Evolutionary conservation across 2,888 invertebrate genomes (phyloP), one percentile per base, ranked within the genome.

Genomic region (Octodonta nipae): DNA sequence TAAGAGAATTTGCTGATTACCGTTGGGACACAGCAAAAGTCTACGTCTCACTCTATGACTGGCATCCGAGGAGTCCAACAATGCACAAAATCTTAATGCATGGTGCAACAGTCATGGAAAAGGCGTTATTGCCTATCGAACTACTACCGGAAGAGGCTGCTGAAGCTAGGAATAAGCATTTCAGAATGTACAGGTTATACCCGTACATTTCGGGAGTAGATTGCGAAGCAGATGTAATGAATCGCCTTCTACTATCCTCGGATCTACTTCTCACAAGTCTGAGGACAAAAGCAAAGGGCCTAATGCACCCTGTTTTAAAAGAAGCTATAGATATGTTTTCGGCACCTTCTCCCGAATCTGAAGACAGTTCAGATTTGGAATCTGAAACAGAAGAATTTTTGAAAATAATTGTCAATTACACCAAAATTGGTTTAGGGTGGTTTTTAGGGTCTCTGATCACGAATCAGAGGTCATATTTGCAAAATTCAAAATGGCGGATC

Each of bases 1-100:
- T 37, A 30, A 45, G 43, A 46, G 34, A 39, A 32, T 48, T 40
- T 28, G 11, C 12, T 24, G 13, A 28, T 10, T 46, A 42, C 34
- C 16, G 33, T 5, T 7, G 32, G 16, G 39, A 42, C 8, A 44
- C 45, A 11, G 42, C 44, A 2, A 32, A 35, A 33, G 15, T 41
- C 5, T 47, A 41, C 35, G 37, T 47, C 3, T 26, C 33, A 3
- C 16, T 36, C 8, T 47, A 41, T 33, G 10, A 30, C 16, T 45
- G 42, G 40, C 37, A 41, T 24, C 37, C 33, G 5, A 46, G 42
- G 45, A 35, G 38, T 3, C 30, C 41, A 5, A 37, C 43, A 2
- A 11, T 46, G 15, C 37, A 40, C 14, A 37, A 34, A 34, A 32
- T 40, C 10, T 15, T 40, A n/a, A 14, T 33, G 4, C 30, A 30